Base-by-base conservation (phyloP, 2,888 invertebrate genomes). In the Coleophora deauratella region DNA sequence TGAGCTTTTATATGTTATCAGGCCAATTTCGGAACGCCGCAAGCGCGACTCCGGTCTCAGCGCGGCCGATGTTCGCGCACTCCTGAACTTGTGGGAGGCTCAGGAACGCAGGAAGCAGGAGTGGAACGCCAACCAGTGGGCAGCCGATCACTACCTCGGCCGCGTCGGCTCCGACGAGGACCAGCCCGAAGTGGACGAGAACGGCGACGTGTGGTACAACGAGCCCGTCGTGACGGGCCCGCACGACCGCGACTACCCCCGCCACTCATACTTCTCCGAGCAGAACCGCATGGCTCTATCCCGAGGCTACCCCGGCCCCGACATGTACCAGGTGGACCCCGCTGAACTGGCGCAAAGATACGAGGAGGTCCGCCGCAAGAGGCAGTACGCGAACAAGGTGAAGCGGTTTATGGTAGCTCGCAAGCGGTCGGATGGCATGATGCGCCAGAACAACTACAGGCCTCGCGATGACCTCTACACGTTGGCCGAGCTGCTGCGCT, bases 351-450 rank as follows among this genome's bases (percentile, higher is more conserved):
- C 81, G 6, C 85, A 81, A 47, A 63, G 79, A 42, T 84, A 80
- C 41, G 80, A 84, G 49, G 85, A 86, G 48, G 80, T 71, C 30
- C 85, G 85, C 36, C 86, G 84, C 52, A 86, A 86, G 56, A 69
- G 84, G 51, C 77, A 81, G 47, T 86, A 86, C 50, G 75, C 77
- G 7, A 84, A 81, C 55, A 84, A 82, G 52, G 65, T 84, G 66
- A 90, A 90, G 65, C 79, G 89, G 32, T 90, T 89, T 60, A 89
- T 89, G 89, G 89, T 90, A 1, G 86, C 89, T 14, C 82, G 87
- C 56, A 89, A 89, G 63, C 81, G 82, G 6, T 78, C 86, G 0
- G 84, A 82, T 40, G 59, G 66, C 30, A 66, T 75, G 67, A 62
- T 72, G 57, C 80, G 73, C 51, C 82, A 82, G 56, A 80, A 79